Evolutionary conservation across 2,113 vertebrate genomes (phyloP), one percentile per base, ranked within the genome.

Genomic region (Tachysurus vachellii): DNA sequence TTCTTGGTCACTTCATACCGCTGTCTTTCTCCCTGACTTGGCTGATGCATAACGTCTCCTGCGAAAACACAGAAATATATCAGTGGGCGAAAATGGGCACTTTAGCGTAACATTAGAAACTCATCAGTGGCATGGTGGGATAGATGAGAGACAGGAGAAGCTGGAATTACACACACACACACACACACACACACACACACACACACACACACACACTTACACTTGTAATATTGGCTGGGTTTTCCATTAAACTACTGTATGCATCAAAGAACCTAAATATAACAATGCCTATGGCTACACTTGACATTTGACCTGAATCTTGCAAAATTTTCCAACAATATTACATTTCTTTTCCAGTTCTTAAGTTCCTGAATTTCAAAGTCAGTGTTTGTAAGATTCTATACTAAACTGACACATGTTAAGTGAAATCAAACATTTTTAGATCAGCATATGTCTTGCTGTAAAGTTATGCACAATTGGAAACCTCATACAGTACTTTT

Each of bases 71-170:
- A 53, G 21, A 53, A 84, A 82, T 54, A 88, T 59, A 84, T 59
- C 82, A 47, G 66, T 50, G 54, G 59, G 16, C 6, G 26, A 79
- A 68, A 47, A 19, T 62, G 50, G 31, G 59, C 82, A 88, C 81
- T 56, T 77, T 84, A 50, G 9, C 11, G 75, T 70, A 70, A 88
- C 85, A 44, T 80, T 68, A 86, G 62, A 80, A 86, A 80, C 82
- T 73, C n/a, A 71, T 84, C 64, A 84, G 23, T 56, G 14, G 50
- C 6, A 3, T 26, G 53, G 56, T 84, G 53, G 53, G 82, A 84
- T 66, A 17, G n/a, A 14, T 36, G 66, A 73, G 50, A 21, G 44
- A 71, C 81, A n/a, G 64, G 47, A 68, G 26, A 70, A 56, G 26
- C 19, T 70, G 50, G 19, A 56, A 71, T 71, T 68, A 84, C 50